phyloP scores from a whole-genome alignment of 2,888 invertebrate genomes.

The Ochropleura plecta region DNA sequence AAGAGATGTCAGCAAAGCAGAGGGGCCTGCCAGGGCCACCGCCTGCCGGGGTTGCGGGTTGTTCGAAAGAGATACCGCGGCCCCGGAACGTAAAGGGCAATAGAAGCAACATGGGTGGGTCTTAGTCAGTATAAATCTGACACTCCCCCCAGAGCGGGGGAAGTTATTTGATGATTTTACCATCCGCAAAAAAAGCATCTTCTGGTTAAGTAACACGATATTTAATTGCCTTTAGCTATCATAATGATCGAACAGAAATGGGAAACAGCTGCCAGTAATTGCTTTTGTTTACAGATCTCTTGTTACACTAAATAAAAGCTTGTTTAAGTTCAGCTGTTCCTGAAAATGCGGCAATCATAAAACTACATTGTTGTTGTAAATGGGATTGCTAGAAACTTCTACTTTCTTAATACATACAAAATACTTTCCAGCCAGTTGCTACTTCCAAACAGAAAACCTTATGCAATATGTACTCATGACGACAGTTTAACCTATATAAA shows the following conservation, averaged over 20 bases:
- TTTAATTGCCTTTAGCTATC: conserved; percentile 1
- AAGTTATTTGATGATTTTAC: too few relatives aligned
- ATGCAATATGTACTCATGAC: too few relatives aligned
- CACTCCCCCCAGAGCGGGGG: too few relatives aligned
- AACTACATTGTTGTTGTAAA: conserved; percentile 40
- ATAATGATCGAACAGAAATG: conserved; percentile 1
- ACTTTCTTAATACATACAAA: conserved; percentile 35
- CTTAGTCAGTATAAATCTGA: too few relatives aligned
- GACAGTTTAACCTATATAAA: too few relatives aligned
- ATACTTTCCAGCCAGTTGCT: conserved; percentile 21
- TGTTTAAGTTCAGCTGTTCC: conserved; percentile 23
- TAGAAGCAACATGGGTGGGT: too few relatives aligned
- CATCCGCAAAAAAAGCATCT: too few relatives aligned
- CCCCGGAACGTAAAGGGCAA: too few relatives aligned
- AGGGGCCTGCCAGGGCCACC: too few relatives aligned
- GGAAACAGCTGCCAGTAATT: neutral
- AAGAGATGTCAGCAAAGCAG: too few relatives aligned
- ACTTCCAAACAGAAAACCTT: conserved; percentile 37
- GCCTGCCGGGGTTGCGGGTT: too few relatives aligned
- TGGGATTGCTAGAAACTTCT: conserved; percentile 49
- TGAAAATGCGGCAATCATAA: conserved; percentile 26
- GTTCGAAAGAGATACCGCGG: too few relatives aligned
- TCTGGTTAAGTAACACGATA: neutral
- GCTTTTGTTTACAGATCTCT: conserved; percentile 2
- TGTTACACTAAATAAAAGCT: conserved; percentile 16